A percentile compares a stretch with the other conserved stretches of the same genome.
Evolutionary conservation across 2,113 vertebrate genomes (phyloP).

Genomic region (Nansenia antarctica): DNA sequence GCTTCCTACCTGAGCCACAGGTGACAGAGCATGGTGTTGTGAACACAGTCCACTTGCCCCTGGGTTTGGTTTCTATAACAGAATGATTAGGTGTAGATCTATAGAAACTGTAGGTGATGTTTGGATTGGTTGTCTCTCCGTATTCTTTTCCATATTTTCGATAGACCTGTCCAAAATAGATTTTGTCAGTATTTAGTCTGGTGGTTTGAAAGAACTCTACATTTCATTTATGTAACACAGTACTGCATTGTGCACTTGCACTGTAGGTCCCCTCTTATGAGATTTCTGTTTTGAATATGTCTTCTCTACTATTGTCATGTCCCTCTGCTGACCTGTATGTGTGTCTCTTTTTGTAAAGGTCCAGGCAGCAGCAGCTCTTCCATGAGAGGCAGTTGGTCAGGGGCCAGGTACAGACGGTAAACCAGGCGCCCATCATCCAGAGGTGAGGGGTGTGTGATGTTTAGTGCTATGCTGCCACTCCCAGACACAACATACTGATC

Average conservation of each 20-base stretch:
- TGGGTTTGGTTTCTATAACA: conserved; percentile 28
- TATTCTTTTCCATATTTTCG: conserved; percentile 86
- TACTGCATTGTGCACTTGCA: no score
- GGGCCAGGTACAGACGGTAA: conserved; percentile 81
- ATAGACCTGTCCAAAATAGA: conserved; percentile 81
- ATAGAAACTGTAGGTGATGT: conserved; percentile 87
- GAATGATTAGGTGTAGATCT: conserved; percentile 48
- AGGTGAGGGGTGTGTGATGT: conserved; percentile 79
- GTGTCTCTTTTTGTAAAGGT: conserved; percentile 73
- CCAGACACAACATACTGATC: conserved; percentile 84
- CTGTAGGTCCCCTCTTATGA: not conserved
- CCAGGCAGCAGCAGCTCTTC: conserved; percentile 85
- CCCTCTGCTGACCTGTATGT: conserved; percentile 81
- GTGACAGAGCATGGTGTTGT: conserved; percentile 81
- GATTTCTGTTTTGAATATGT: no score
- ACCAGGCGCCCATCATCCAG: conserved; percentile 82
- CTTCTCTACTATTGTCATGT: not conserved
- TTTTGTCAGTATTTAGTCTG: no score
- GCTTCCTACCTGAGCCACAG: conserved; percentile 84
- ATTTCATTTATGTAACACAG: no score
- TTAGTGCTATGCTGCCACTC: conserved; percentile 70
- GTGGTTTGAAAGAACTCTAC: no score
- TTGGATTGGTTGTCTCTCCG: conserved; percentile 81
- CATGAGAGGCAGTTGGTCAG: conserved; percentile 79
- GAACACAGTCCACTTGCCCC: conserved; percentile 71